Percentiles rank a stretch among this genome's conserved stretches.
phyloP scores from a whole-genome alignment of 1,140 invertebrate genomes.

The Ridgeia piscesae region DNA sequence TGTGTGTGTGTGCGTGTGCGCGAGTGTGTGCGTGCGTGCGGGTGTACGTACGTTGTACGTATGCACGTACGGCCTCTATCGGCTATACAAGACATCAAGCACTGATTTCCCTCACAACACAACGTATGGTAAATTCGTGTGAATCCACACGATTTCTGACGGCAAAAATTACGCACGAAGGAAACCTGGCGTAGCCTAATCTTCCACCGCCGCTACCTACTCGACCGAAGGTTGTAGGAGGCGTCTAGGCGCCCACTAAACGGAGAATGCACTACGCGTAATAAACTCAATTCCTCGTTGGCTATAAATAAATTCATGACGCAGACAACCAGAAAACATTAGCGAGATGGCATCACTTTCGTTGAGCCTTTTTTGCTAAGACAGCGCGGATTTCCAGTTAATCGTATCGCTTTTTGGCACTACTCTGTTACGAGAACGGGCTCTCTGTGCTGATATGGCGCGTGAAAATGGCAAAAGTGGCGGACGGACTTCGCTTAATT shows the following conservation, averaged over 20 bases:
- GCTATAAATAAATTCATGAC: neutral
- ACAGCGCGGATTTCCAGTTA: neutral
- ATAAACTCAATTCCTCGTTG: neutral
- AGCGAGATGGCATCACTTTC: neutral
- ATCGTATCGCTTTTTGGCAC: neutral
- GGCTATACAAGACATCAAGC: too few species aligned
- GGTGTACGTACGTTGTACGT: too few species aligned
- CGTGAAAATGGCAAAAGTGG: neutral
- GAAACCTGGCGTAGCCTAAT: neutral
- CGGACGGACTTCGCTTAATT: neutral
- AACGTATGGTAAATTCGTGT: neutral
- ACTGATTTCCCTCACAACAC: too few species aligned
- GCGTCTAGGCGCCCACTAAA: neutral
- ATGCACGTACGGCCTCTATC: too few species aligned
- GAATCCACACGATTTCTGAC: neutral
- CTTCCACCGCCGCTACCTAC: neutral
- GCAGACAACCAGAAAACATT: conserved; percentile 5
- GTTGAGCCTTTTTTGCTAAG: neutral
- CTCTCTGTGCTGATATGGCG: neutral
- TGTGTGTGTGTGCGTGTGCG: too few species aligned
- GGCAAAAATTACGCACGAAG: neutral
- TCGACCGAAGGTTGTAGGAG: neutral
- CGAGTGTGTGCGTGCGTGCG: too few species aligned
- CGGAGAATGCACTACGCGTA: neutral
- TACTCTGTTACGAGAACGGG: neutral